Conservation (phyloP, 2,888 invertebrate species). For the Phyllotreta cruciferae region DNA sequence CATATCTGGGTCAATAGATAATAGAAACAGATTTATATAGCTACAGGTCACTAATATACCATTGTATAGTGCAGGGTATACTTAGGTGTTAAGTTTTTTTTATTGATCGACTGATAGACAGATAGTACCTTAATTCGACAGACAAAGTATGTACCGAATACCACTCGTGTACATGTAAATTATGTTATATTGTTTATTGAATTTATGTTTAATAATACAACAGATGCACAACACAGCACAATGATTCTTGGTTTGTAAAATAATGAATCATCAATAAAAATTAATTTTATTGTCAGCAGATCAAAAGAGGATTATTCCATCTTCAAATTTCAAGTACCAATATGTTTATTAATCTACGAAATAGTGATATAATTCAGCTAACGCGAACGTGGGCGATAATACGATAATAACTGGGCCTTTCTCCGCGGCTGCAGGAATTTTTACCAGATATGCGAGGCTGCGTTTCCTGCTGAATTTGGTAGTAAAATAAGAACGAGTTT, state of each 20-base stretch:
- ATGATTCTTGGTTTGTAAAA: no score
- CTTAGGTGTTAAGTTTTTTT: constrained; percentile 27
- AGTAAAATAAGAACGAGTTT: constrained; percentile 13
- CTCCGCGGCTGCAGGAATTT: constrained; percentile 12
- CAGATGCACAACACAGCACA: background rate
- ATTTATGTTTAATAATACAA: constrained; percentile 2
- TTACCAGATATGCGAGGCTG: constrained; percentile 8
- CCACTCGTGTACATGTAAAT: constrained; percentile 19
- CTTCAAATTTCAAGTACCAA: no score
- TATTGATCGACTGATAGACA: constrained; percentile 19
- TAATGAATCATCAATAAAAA: no score
- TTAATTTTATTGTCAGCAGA: no score
- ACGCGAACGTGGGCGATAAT: constrained; percentile 10
- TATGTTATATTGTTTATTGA: constrained; percentile 10
- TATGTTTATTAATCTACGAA: no score
- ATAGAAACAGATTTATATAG: constrained; percentile 28
- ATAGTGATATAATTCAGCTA: no score
- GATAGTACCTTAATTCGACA: constrained; percentile 19
- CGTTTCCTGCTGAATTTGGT: constrained; percentile 7
- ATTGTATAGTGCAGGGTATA: constrained; percentile 26
- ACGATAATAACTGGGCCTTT: constrained; percentile 7
- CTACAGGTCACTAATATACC: constrained; percentile 30
- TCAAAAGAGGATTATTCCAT: no score
- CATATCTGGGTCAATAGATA: constrained; percentile 24
- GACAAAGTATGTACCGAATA: constrained; percentile 8